These are phyloP conservation scores for Drosophila auraria DNA, from an alignment of 1,140 invertebrate species.

Conservation along the genomic window DNA sequence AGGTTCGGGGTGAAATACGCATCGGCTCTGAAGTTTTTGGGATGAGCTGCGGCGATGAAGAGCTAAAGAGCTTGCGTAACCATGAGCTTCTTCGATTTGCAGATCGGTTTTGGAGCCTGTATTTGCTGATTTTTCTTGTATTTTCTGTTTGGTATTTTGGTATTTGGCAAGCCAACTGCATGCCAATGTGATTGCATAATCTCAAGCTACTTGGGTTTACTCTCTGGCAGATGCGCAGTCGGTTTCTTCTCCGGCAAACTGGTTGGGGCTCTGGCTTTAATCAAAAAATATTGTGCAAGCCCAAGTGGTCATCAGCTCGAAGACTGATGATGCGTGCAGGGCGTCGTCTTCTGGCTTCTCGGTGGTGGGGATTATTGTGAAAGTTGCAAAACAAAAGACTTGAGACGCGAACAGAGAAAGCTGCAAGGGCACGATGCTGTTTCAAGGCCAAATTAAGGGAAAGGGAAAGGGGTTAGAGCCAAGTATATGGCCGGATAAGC, in stretches of 20 bases:
- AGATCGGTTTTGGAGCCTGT: constrained; percentile 9
- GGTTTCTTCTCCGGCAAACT: constrained; percentile 44
- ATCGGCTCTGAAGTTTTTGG: not conserved
- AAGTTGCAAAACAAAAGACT: constrained; percentile 54
- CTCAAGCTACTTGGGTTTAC: not conserved
- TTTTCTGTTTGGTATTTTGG: constrained; percentile 11
- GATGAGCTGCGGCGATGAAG: constrained; percentile 1
- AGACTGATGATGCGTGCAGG: constrained; percentile 43
- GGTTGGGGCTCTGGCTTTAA: constrained; percentile 52
- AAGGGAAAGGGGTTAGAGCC: constrained; percentile 4
- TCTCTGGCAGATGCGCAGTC: constrained; percentile 29
- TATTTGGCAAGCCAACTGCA: constrained; percentile 56
- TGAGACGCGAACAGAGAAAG: constrained; percentile 38
- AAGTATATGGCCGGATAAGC: too few species aligned
- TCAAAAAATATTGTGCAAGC: constrained; percentile 49
- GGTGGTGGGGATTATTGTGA: constrained; percentile 24
- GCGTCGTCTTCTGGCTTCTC: constrained; percentile 36
- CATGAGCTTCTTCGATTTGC: constrained; percentile 27
- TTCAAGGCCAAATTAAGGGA: constrained; percentile 26
- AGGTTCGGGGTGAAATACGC: constrained; percentile 13
- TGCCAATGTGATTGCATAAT: constrained; percentile 68
- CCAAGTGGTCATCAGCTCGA: constrained; percentile 17
- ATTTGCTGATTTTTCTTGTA: too few species aligned
- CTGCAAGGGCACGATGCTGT: constrained; percentile 2
- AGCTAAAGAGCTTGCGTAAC: constrained; percentile 26